A percentile compares a stretch with the other conserved stretches of the same genome.
phyloP scores from a whole-genome alignment of 2,888 invertebrate species.

The Macrophya annulata region DNA sequence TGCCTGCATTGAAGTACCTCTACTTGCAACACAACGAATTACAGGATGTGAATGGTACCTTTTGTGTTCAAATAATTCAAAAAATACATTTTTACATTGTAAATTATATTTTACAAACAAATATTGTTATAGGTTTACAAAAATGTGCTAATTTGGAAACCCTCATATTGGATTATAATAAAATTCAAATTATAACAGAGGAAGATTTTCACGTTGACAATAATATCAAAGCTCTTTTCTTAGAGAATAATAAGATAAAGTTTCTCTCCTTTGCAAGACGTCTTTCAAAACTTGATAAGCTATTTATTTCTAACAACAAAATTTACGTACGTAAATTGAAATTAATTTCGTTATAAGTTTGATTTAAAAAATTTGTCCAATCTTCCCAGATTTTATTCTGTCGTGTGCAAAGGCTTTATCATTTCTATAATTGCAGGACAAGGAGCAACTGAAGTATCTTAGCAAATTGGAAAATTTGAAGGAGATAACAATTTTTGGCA shows the following conservation, averaged over 20 bases:
- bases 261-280: constrained; percentile 61
- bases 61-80: too few species aligned
- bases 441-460: constrained; percentile 22
- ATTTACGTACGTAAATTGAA: constrained; percentile 61
- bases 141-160: constrained; percentile 61
- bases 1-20: constrained; percentile 64
- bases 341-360: not conserved
- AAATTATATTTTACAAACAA: not conserved
- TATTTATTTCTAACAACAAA: constrained; percentile 66
- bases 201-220: constrained; percentile 59
- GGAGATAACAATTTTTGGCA: constrained; percentile 61
- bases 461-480: constrained; percentile 40
- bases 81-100: not conserved
- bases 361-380: not conserved
- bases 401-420: not conserved
- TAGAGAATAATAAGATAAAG: constrained; percentile 66
- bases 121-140: constrained; percentile 60
- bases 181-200: constrained; percentile 60
- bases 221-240: constrained; percentile 62
- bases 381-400: not conserved
- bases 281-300: constrained; percentile 61
- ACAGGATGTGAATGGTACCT: constrained; percentile 63
- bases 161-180: constrained; percentile 64
- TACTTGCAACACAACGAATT: constrained; percentile 66
- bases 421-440: constrained; percentile 4